Conservation (phyloP, 2,113 vertebrate species). For the Lamprotornis superbus region DNA sequence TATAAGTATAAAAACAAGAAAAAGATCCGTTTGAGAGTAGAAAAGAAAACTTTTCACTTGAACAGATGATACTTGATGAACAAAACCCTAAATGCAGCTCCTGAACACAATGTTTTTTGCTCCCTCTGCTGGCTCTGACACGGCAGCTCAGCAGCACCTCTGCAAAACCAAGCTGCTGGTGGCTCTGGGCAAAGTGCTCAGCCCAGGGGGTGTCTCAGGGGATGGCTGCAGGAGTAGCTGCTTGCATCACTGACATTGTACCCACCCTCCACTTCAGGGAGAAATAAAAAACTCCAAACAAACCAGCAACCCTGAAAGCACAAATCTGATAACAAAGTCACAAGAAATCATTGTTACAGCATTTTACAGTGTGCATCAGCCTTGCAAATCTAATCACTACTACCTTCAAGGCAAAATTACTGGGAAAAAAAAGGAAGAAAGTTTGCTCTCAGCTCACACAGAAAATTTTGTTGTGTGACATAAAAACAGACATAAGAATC, state of each 20-base stretch:
- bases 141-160: background rate
- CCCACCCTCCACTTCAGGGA: background rate
- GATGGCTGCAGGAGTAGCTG: background rate
- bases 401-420: background rate
- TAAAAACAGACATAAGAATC: background rate
- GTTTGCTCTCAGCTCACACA: background rate
- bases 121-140: slow-evolving; percentile 51
- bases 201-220: background rate
- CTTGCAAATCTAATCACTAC: background rate
- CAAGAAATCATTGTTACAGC: background rate
- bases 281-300: background rate
- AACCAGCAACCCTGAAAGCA: background rate
- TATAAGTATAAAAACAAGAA: background rate
- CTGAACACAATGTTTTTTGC: slow-evolving; percentile 37
- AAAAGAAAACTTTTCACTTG: background rate
- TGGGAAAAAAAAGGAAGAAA: background rate
- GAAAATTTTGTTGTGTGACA: background rate
- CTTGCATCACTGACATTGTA: background rate
- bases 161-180: background rate
- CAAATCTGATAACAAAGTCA: background rate
- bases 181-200: too few species aligned
- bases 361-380: background rate
- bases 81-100: background rate
- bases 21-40: background rate
- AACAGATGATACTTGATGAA: background rate